Conservation (phyloP, 1,140 invertebrate species). For the Halictus rubicundus region DNA sequence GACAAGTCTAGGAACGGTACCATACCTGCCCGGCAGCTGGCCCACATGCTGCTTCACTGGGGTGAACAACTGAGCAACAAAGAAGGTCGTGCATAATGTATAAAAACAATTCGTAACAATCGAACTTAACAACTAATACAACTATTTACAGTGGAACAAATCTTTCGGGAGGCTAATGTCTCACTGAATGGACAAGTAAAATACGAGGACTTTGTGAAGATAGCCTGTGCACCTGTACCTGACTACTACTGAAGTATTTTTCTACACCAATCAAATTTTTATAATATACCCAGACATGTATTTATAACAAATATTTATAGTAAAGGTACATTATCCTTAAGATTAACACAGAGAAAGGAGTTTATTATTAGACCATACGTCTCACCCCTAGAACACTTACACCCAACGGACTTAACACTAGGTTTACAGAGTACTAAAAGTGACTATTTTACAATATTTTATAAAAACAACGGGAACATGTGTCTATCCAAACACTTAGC, state of each 20-base stretch:
- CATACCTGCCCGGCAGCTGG: conserved; percentile 90
- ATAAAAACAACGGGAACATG: no score
- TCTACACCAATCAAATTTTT: conserved; percentile 25
- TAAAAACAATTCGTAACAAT: neutral
- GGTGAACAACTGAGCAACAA: conserved; percentile 94
- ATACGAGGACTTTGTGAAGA: conserved; percentile 96
- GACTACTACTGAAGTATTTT: conserved; percentile 91
- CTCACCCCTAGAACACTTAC: conserved; percentile 16
- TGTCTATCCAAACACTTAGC: no score
- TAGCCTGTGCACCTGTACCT: conserved; percentile 95
- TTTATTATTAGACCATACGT: conserved; percentile 25
- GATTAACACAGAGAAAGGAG: conserved; percentile 2
- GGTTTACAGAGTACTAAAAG: neutral
- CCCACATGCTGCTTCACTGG: conserved; percentile 94
- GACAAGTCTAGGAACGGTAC: conserved; percentile 88
- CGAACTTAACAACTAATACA: neutral
- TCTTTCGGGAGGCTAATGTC: conserved; percentile 96
- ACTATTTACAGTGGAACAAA: conserved; percentile 90
- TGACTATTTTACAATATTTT: no score
- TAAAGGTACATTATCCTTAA: conserved; percentile 23
- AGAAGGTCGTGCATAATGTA: conserved; percentile 84
- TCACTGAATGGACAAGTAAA: conserved; percentile 89
- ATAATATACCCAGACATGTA: conserved; percentile 3
- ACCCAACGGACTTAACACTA: neutral
- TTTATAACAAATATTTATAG: conserved; percentile 23